Evolutionary conservation across 2,888 invertebrate species (phyloP), one percentile per base, ranked within the genome.

Genomic region (Onchidella celtica): DNA sequence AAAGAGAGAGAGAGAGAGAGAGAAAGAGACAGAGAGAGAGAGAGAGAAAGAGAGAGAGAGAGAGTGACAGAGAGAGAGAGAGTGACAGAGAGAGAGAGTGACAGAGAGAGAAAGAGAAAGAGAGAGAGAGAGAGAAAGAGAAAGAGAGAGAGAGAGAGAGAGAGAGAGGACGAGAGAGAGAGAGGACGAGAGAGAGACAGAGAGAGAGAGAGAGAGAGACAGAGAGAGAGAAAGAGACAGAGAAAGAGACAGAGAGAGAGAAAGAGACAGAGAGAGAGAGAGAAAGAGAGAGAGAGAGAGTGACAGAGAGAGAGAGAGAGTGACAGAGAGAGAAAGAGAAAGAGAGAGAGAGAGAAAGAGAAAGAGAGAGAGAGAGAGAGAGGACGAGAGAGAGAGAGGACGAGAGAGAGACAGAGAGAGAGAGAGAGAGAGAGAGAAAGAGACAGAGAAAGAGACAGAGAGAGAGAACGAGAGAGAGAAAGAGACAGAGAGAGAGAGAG

Each of bases 321-420:
- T 55, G 73, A 73, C 57, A 73, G 55, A 55, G 73, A 55, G 57
- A 57, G 73, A 73, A 57, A 73, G 73, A 73, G 73, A 55, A 57
- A 29, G 73, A 57, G 73, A 73, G 73, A 73, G 73, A 73, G 73
- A 73, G 73, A 73, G 73, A 57, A 61, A 57, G 74, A 57, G 74
- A 57, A 27, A 34, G 47, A 47, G 47, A 47, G 47, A 47, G 47
- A 17, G 47, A 47, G 47, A 17, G 47, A 47, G 47, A 17, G 47
- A 47, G 47, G 6, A 17, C 17, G 47, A 47, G 47, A 11, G 4
- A 9, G 57, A 57, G n/a, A 57, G 63, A 32, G 32, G 29, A 63
- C 63, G 17, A 63, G 2, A n/a, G 29, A 63, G 1, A 63, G 29
- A 32, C 3, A 32, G 29, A 65, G n/a, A 36, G 36, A 36, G 21